phyloP scores from a whole-genome alignment of 2,888 invertebrate genomes.

The Baccha elongata region DNA sequence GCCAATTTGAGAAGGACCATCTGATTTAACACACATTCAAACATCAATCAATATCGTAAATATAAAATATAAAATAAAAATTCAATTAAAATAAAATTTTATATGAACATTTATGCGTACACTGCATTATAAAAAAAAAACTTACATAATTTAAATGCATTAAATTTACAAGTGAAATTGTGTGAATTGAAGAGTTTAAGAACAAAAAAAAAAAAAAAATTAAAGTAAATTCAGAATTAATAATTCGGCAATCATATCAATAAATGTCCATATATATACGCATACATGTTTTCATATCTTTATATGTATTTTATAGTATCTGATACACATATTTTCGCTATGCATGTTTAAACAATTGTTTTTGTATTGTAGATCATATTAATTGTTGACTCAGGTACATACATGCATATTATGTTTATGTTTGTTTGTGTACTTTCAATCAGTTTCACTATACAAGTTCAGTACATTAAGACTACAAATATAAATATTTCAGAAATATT shows the following conservation, averaged over 20 bases:
- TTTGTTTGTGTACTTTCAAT: too few species aligned
- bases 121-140: neutral
- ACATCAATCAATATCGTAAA: slow-evolving; percentile 70
- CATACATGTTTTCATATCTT: slow-evolving; percentile 47
- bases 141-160: neutral
- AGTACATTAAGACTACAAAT: too few species aligned
- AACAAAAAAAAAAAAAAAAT: neutral
- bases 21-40: slow-evolving; percentile 49
- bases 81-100: slow-evolving; percentile 5
- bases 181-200: slow-evolving; percentile 30
- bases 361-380: neutral
- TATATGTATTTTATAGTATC: slow-evolving; percentile 21
- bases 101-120: slow-evolving; percentile 36
- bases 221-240: slow-evolving; percentile 5
- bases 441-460: too few species aligned
- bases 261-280: slow-evolving; percentile 29
- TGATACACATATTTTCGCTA: too few species aligned
- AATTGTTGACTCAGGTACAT: too few species aligned
- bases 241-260: slow-evolving; percentile 34
- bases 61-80: slow-evolving; percentile 42
- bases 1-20: slow-evolving; percentile 80
- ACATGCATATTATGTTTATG: too few species aligned
- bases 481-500: too few species aligned
- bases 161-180: slow-evolving; percentile 33
- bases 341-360: neutral